Evolutionary conservation across 2,888 invertebrate genomes (phyloP), one percentile per base, ranked within the genome.

Genomic region (Congeria kusceri): DNA sequence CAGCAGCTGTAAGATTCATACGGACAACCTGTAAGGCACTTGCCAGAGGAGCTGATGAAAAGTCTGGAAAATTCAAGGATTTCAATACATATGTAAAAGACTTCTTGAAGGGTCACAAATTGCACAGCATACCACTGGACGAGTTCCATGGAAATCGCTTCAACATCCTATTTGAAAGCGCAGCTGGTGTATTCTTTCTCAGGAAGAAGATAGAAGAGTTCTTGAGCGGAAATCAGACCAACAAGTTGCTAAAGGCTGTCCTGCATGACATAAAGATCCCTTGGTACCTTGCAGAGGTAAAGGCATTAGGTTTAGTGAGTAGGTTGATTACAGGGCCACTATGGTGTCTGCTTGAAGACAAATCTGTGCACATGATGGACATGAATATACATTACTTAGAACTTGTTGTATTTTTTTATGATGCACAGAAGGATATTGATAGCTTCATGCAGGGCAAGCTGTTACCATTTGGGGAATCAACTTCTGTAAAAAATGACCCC

Each of bases 231-330:
- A 66, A 76, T 49, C 63, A 73, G 18, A 15, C 65, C 15, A 87
- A 84, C 59, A 74, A 61, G 11, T 66, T 84, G 1, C 67, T 84
- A 23, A 66, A 80, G 44, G 57, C 84, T 23, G 78, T 82, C 9
- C 47, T 72, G 11, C 58, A 69, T 75, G 85, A 86, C 58, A 32
- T 85, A 0, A 65, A 76, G 28, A 69, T 81, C 28, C 77, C 78
- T 9, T 71, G 73, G 49, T 84, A 68, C 58, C 3, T 85, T 1
- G 80, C 83, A 29, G 84, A 72, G 9, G 63, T 56, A 11, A 87
- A 85, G 64, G 85, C 82, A 27, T 63, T 88, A 11, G 85, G 83
- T 11, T 64, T 84, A 11, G 59, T 87, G 11, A 62, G 73, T 32
- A 65, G 68, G 27, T n/a, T 77, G 0, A 23, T 82, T 13, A 78